Evolutionary conservation across 2,113 vertebrate genomes (phyloP).

Genomic region (Phasianus colchicus): DNA sequence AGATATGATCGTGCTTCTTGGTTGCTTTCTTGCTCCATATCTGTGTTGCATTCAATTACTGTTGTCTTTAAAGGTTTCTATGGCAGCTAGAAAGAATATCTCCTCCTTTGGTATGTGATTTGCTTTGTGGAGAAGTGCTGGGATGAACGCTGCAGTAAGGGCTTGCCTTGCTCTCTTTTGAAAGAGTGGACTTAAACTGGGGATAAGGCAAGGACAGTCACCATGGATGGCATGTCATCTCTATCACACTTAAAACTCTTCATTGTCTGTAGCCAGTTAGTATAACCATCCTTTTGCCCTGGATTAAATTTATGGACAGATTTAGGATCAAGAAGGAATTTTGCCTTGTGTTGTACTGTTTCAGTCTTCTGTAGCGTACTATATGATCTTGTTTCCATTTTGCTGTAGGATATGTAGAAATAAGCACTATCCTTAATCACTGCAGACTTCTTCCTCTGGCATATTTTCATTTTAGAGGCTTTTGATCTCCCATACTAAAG

Average conservation of each 20-base stretch:
- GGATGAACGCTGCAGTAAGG: neutral
- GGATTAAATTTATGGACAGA: neutral
- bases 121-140: neutral
- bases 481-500: neutral
- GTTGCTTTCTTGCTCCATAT: neutral
- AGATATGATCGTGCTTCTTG: neutral
- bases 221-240: accelerated
- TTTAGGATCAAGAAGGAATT: neutral
- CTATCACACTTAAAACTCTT: neutral
- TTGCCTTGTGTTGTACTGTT: neutral
- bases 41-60: neutral
- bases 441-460: neutral
- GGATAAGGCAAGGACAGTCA: neutral
- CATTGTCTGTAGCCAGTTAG: neutral
- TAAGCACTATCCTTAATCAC: neutral
- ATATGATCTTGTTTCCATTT: neutral
- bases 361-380: neutral
- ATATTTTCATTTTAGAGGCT: neutral
- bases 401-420: neutral
- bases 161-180: accelerated
- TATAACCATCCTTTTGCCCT: neutral
- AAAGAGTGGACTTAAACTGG: neutral
- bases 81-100: neutral
- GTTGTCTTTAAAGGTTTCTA: neutral
- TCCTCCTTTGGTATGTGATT: neutral